Evolutionary conservation across 1,140 invertebrate species (phyloP).

Genomic region (Ceratina calcarata): DNA sequence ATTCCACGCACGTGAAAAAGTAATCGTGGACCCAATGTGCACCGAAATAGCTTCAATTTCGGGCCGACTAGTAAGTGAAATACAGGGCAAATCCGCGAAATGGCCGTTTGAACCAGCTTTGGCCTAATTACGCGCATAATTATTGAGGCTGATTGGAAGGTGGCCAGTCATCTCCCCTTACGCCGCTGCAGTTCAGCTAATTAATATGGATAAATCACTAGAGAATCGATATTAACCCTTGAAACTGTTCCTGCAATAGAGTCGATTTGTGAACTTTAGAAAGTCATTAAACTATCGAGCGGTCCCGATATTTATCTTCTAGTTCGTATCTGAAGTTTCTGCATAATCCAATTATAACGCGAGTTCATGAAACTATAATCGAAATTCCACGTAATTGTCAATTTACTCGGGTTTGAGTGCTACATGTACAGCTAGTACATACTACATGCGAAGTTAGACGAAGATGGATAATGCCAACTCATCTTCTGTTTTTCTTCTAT

Average conservation of each 20-base stretch:
- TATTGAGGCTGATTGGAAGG: constrained; percentile 59
- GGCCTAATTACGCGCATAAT: constrained; percentile 60
- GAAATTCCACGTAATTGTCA: too few relatives aligned
- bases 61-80: constrained; percentile 11
- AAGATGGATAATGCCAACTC: too few relatives aligned
- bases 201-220: constrained; percentile 64
- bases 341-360: too few relatives aligned
- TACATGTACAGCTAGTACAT: too few relatives aligned
- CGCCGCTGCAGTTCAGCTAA: constrained; percentile 33
- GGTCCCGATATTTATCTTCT: too few relatives aligned
- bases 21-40: neutral
- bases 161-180: neutral
- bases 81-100: constrained; percentile 20
- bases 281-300: too few relatives aligned
- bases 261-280: neutral
- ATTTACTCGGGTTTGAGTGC: too few relatives aligned
- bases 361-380: too few relatives aligned
- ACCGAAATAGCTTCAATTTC: constrained; percentile 18
- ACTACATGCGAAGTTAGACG: too few relatives aligned
- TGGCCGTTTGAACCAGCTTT: constrained; percentile 28
- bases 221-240: constrained; percentile 49
- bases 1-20: constrained; percentile 3
- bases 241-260: constrained; percentile 11
- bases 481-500: too few relatives aligned
- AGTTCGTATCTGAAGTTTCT: too few relatives aligned